A percentile compares a stretch with the other conserved stretches of the same genome.
Conservation (phyloP, 1,140 invertebrate species). For the Muscidifurax raptorellus region DNA sequence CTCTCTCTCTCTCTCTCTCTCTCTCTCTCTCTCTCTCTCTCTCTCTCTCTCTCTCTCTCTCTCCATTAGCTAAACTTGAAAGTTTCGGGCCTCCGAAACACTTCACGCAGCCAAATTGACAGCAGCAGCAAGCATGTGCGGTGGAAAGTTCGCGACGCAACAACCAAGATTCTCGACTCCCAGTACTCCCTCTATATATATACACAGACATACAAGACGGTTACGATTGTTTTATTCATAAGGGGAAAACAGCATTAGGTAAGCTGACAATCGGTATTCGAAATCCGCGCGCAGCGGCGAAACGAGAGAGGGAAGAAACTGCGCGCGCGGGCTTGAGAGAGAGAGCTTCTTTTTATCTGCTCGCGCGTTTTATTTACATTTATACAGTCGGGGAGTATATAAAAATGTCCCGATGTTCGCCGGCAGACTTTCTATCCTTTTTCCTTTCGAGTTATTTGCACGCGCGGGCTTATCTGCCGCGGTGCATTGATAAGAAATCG, state of each 20-base stretch:
- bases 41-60: neutral
- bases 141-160: constrained; percentile 3
- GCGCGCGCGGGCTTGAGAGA: no score
- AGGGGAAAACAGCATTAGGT: constrained; percentile 38
- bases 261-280: constrained; percentile 55
- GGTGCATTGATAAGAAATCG: constrained; percentile 13
- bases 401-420: constrained; percentile 50
- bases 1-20: no score
- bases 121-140: neutral
- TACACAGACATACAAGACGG: neutral
- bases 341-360: constrained; percentile 56
- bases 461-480: neutral
- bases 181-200: neutral
- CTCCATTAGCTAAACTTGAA: constrained; percentile 13
- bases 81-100: neutral
- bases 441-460: neutral
- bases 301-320: constrained; percentile 6
- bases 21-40: no score
- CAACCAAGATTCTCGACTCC: neutral
- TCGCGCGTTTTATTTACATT: constrained; percentile 49
- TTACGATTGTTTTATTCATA: constrained; percentile 54
- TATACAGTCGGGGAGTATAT: constrained; percentile 48
- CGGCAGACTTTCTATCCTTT: constrained; percentile 45
- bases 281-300: constrained; percentile 34
- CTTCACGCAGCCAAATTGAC: constrained; percentile 5